phyloP scores from a whole-genome alignment of 30 jellyfish, hydroid and myxozoan genomes.

The Phacellophora camtschatica region DNA sequence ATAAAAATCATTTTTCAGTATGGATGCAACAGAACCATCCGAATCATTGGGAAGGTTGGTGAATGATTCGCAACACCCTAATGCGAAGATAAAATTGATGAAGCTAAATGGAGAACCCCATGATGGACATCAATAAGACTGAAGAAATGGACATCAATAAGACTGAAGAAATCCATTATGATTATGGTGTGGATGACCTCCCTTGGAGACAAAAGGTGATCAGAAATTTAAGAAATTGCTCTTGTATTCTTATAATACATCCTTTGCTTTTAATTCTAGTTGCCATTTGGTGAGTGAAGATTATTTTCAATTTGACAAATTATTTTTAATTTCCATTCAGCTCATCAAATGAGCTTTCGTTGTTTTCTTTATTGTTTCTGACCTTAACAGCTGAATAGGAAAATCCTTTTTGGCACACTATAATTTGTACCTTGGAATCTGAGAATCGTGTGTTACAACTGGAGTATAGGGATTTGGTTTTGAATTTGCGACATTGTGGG shows the following conservation, averaged over 20 bases:
- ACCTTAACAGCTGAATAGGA: background rate
- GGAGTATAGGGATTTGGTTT: too few relatives aligned
- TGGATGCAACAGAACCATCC: background rate
- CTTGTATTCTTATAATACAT: background rate
- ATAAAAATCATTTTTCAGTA: background rate
- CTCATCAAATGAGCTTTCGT: background rate
- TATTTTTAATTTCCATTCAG: background rate
- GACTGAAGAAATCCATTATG: constrained; percentile 7
- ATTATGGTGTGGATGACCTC: constrained; percentile 1
- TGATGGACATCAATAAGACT: background rate
- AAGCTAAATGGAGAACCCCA: background rate
- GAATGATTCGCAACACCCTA: background rate
- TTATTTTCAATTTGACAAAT: background rate
- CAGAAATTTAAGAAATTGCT: background rate
- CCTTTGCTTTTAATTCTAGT: background rate
- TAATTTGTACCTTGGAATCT: background rate
- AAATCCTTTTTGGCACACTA: background rate
- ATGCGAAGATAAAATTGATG: background rate
- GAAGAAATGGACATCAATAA: background rate
- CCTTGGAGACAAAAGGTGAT: constrained; percentile 14
- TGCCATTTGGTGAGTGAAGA: background rate
- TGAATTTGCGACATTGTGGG: background rate
- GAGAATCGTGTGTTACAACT: background rate
- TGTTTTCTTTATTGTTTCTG: background rate
- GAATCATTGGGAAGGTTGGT: background rate